These are phyloP conservation scores for Paedocypris sp. DNA, from an alignment of 2,113 vertebrate genomes.

Conservation along the genomic window DNA sequence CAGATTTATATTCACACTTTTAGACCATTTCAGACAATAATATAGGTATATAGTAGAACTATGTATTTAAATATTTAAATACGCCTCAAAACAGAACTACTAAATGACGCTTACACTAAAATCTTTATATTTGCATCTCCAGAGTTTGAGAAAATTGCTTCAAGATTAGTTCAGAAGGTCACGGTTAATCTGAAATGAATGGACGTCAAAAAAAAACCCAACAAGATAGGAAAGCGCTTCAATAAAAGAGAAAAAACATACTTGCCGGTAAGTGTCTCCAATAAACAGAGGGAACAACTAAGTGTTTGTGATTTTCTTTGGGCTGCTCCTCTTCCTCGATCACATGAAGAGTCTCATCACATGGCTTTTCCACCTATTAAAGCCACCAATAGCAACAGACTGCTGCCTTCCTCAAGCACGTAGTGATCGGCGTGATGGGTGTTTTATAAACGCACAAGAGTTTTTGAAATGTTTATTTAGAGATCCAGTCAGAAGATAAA, in stretches of 20 bases:
- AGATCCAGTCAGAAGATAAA: slow-evolving; percentile 18
- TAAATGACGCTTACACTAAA: no score
- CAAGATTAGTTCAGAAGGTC: background rate
- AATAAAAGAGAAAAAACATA: slow-evolving; percentile 5
- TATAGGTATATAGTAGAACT: no score
- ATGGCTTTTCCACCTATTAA: slow-evolving; percentile 46
- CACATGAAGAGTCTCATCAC: slow-evolving; percentile 67
- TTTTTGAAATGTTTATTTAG: slow-evolving; percentile 28
- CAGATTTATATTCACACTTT: background rate
- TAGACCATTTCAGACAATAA: no score
- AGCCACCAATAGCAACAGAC: slow-evolving; percentile 30
- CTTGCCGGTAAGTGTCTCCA: slow-evolving; percentile 43
- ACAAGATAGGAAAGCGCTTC: background rate
- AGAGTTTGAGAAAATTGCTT: no score
- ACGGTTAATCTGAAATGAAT: background rate
- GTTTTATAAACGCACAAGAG: background rate
- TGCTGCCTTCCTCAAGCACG: slow-evolving; percentile 20
- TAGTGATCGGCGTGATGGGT: background rate
- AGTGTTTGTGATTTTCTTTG: slow-evolving; percentile 45
- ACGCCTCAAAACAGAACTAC: no score
- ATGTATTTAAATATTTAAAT: no score
- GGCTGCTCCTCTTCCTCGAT: slow-evolving; percentile 50
- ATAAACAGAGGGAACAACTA: slow-evolving; percentile 41
- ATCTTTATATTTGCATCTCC: no score
- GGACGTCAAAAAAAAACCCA: background rate